A percentile compares a stretch with the other conserved stretches of the same genome.
phyloP scores from a whole-genome alignment of 2,888 invertebrate species.

The Leucophenga montana region DNA sequence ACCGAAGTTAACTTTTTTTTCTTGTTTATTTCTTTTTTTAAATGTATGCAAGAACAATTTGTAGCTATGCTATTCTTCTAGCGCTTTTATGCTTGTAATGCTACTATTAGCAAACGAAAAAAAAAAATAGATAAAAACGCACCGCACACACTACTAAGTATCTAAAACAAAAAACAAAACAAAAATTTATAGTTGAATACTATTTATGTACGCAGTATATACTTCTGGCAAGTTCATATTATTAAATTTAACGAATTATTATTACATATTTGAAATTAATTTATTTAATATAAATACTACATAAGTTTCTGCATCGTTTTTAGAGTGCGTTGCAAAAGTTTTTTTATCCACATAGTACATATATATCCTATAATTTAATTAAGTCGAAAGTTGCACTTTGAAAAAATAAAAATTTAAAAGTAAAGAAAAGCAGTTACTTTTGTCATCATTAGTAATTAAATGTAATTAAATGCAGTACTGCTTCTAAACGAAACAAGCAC shows the following conservation, averaged over 20 bases:
- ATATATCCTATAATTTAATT: constrained; percentile 5
- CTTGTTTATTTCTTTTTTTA: no score
- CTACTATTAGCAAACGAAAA: no score
- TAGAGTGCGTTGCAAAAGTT: constrained; percentile 23
- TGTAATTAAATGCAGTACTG: constrained; percentile 3
- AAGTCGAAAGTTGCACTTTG: constrained; percentile 32
- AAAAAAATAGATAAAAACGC: not conserved
- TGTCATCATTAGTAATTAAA: constrained; percentile 11
- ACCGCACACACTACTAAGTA: not conserved
- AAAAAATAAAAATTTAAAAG: constrained; percentile 37
- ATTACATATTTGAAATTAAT: constrained; percentile 17
- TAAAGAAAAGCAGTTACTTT: constrained; percentile 20
- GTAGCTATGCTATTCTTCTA: no score
- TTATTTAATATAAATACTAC: constrained; percentile 22
- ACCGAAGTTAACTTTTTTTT: no score
- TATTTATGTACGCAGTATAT: constrained; percentile 29
- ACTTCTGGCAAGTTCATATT: constrained; percentile 9
- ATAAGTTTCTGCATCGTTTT: constrained; percentile 9
- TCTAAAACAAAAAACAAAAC: not conserved
- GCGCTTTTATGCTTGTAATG: no score
- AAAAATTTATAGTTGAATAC: constrained; percentile 28
- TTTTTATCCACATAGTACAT: not conserved
- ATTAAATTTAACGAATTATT: not conserved
- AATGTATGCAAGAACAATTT: no score
- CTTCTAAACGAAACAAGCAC: no score